phyloP scores from a whole-genome alignment of 2,888 invertebrate species.

The Aleiodes leptofemur region DNA sequence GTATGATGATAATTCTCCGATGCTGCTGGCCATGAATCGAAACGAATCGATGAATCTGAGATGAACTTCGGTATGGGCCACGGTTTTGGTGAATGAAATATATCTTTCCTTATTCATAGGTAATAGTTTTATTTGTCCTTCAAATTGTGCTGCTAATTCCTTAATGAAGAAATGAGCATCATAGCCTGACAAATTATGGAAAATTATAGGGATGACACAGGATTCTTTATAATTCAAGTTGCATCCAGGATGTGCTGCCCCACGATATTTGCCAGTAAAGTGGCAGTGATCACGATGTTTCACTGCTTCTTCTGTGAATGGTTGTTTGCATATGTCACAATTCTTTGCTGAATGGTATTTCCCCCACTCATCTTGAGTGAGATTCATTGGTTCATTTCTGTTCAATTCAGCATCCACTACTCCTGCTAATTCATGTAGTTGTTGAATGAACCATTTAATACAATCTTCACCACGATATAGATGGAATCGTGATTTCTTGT shows the following conservation, averaged over 20 bases:
- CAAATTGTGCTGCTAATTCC: too few relatives aligned
- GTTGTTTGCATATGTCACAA: slow-evolving; percentile 47
- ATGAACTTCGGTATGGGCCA: not conserved
- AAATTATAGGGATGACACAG: too few relatives aligned
- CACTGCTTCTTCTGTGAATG: too few relatives aligned
- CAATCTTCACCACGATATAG: slow-evolving; percentile 41
- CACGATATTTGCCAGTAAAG: too few relatives aligned
- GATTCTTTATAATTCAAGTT: not conserved
- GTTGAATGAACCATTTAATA: slow-evolving; percentile 49
- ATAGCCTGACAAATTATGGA: too few relatives aligned
- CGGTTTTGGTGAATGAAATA: slow-evolving; percentile 4
- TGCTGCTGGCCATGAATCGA: too few relatives aligned
- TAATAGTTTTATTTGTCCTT: too few relatives aligned
- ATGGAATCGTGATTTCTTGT: too few relatives aligned
- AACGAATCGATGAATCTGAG: slow-evolving; percentile 10
- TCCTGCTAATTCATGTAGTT: slow-evolving; percentile 20
- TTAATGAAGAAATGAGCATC: too few relatives aligned
- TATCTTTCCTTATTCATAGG: not conserved
- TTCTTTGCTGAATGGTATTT: too few relatives aligned
- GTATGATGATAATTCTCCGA: not conserved
- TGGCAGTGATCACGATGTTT: too few relatives aligned
- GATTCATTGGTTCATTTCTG: not conserved
- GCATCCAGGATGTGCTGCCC: not conserved
- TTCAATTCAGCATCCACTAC: not conserved
- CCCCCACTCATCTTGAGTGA: not conserved